Evolutionary conservation across 1,140 invertebrate genomes (phyloP), one percentile per base, ranked within the genome.

Genomic region (Drosophila lacteicornis): DNA sequence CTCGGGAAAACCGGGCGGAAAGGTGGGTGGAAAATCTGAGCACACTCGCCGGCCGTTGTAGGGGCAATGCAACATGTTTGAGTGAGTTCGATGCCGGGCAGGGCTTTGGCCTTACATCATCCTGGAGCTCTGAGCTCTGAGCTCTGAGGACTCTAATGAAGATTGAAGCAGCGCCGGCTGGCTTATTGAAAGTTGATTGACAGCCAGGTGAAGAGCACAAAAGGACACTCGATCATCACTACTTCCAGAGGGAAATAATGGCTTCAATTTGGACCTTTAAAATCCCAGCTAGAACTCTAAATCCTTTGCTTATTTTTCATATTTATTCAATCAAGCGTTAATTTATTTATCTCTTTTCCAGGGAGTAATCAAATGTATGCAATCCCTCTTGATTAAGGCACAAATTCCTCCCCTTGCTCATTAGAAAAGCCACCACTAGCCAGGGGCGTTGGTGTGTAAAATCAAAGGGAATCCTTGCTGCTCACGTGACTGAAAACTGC

Each of bases 41-140:
- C 38, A n/a, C 49, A 58, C 43, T 65, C 71, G 74, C 74, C 71
- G 45, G 4, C 25, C 36, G 58, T 80, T 71, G 84, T 75, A 88
- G 84, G 84, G 84, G 85, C 77, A 63, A 65, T 73, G 71, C 77
- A 88, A 88, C 84, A 88, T 90, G 84, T 88, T 88, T 88, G 84
- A 88, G 84, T 84, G 85, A 80, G 84, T 88, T 88, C 50, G 84
- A 87, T 38, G 58, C 58, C 13, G 19, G 13, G 17, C 19, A 27
- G 63, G 46, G 43, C 36, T 36, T 11, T 38, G n/a, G 33, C 17
- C 22, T 22, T 40, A 49, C 50, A 43, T 60, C 43, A 42, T 58
- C 45, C 43, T 17, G 36, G 1, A 5, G 1, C 7, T 25, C 22
- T 22, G 42, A 2, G 22, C 15, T 3, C 15, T 3, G 17, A 4